A percentile compares a stretch with the other conserved stretches of the same genome.
phyloP scores from a whole-genome alignment of 2,888 invertebrate genomes.

The Cataglyphis altisquamis region DNA sequence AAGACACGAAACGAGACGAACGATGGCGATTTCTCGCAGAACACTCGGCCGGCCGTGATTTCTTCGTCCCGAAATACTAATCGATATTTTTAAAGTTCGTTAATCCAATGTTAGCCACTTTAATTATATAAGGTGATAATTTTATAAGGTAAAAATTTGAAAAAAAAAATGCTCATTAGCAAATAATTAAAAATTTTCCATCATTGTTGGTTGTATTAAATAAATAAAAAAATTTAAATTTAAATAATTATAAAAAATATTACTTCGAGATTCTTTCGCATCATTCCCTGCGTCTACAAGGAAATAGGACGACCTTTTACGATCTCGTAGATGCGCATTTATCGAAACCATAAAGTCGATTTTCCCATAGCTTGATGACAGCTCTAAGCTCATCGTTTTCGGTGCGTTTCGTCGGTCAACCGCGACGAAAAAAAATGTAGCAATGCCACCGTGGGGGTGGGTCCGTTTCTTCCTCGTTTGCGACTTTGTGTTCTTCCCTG shows the following conservation, averaged over 20 bases:
- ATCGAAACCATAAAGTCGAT: conserved; percentile 70
- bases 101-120: conserved; percentile 7
- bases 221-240: not conserved
- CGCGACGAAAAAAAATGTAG: conserved; percentile 47
- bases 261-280: not conserved
- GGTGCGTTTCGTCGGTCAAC: conserved; percentile 48
- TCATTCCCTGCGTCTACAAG: not conserved
- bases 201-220: not conserved
- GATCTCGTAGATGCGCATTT: conserved; percentile 49
- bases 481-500: conserved; percentile 65
- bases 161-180: not conserved
- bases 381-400: conserved; percentile 23
- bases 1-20: conserved; percentile 41
- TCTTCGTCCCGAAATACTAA: conserved; percentile 33
- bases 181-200: not conserved
- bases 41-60: conserved; percentile 36
- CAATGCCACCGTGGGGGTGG: conserved; percentile 51
- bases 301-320: conserved; percentile 19
- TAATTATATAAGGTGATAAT: not conserved
- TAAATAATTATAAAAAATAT: not conserved
- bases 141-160: not conserved
- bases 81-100: conserved; percentile 11
- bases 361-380: conserved; percentile 15
- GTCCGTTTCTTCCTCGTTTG: conserved; percentile 36
- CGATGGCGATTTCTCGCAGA: not conserved